Evolutionary conservation across 2,797 vertebrate species (phyloP).

Genomic region (Malurus splendens): DNA sequence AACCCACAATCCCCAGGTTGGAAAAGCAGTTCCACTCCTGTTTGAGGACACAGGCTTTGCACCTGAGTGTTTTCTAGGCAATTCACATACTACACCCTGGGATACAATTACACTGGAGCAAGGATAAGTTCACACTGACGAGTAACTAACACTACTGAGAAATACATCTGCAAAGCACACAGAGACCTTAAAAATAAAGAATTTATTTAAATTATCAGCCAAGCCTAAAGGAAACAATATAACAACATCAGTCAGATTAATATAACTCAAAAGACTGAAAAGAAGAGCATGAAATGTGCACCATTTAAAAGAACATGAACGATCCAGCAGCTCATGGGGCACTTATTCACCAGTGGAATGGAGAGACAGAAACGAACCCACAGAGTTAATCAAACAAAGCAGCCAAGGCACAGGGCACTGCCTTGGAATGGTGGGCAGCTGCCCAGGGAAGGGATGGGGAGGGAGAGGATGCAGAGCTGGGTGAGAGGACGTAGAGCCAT

Average conservation of each 20-base stretch:
- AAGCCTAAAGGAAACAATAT: neutral
- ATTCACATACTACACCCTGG: neutral
- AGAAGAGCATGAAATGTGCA: neutral
- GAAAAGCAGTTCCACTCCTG: neutral
- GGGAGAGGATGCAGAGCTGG: neutral
- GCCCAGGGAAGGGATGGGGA: neutral
- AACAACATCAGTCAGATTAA: neutral
- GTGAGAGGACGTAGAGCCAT: neutral
- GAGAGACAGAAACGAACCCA: neutral
- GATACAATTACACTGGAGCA: too few relatives aligned
- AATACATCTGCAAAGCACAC: accelerated
- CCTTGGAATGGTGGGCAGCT: neutral
- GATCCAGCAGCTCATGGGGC: neutral
- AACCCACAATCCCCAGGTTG: accelerated
- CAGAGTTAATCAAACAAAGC: neutral
- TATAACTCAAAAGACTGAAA: neutral
- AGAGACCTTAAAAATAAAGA: neutral
- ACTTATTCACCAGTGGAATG: neutral
- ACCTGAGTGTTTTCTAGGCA: neutral
- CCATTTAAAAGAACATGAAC: neutral
- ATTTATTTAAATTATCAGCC: neutral
- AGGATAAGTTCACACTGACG: neutral
- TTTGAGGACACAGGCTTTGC: neutral
- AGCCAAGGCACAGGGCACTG: neutral
- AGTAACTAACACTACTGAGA: neutral